These are phyloP conservation scores for Allolobophora icterica DNA, from an alignment of 2,888 invertebrate genomes.

Conservation along the genomic window DNA sequence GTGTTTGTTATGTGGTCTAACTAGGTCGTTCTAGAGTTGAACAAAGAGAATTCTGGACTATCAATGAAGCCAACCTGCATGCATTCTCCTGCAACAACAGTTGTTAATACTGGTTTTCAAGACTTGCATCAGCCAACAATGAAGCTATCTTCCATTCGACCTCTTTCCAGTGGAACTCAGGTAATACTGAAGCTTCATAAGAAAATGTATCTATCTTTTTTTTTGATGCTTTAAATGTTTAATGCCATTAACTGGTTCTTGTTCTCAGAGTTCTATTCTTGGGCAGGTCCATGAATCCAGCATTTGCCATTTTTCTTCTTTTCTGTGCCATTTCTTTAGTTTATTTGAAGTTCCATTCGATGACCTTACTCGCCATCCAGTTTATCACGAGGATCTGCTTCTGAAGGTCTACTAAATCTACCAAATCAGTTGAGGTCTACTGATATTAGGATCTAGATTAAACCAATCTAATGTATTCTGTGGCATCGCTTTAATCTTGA, in stretches of 20 bases:
- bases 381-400: background rate
- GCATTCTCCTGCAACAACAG: background rate
- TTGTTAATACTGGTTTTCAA: background rate
- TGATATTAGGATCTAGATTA: background rate
- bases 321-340: background rate
- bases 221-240: background rate
- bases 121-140: background rate
- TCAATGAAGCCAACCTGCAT: background rate
- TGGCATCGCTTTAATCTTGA: background rate
- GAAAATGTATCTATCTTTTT: background rate
- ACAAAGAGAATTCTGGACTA: background rate
- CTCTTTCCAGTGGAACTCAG: background rate
- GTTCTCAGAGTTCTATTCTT: background rate
- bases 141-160: background rate
- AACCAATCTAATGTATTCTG: background rate
- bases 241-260: background rate
- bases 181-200: background rate
- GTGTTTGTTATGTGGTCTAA: background rate
- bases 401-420: background rate
- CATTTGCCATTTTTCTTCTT: background rate
- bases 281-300: background rate
- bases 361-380: background rate
- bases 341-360: background rate
- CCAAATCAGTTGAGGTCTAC: background rate
- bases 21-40: background rate